These are phyloP conservation scores for Nothocercus nigrocapillus DNA, from an alignment of 2,113 vertebrate species.

Conservation along the genomic window DNA sequence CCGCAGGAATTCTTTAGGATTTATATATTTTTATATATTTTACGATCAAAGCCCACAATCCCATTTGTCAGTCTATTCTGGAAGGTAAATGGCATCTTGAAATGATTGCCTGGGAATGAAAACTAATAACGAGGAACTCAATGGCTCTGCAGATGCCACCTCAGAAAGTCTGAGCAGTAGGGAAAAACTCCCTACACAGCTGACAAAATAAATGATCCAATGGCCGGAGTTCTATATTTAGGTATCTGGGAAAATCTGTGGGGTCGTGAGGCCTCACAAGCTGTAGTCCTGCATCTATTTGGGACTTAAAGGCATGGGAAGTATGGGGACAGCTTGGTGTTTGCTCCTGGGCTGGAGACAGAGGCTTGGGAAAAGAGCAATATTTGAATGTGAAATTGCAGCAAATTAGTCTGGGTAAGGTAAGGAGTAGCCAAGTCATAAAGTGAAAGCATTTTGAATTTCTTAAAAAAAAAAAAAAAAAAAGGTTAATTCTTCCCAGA, in stretches of 20 bases:
- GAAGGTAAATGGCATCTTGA: neutral
- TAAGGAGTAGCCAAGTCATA: neutral
- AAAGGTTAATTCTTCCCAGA: neutral
- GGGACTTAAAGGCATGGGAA: neutral
- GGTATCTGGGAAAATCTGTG: neutral
- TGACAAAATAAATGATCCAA: constrained; percentile 26
- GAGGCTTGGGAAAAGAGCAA: neutral
- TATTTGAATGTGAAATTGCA: neutral
- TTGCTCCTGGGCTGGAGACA: neutral
- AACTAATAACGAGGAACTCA: neutral
- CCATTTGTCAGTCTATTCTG: neutral
- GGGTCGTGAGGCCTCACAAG: neutral
- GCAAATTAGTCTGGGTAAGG: neutral
- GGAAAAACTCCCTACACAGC: neutral
- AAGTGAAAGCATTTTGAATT: accelerated
- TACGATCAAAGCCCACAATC: neutral
- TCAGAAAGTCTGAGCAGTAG: neutral
- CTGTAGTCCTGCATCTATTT: neutral
- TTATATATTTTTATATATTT: neutral
- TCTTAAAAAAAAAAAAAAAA: neutral
- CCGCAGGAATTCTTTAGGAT: neutral
- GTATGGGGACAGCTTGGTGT: neutral
- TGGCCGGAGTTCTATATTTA: neutral
- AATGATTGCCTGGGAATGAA: neutral
- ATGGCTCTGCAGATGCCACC: neutral